Evolutionary conservation across 2,888 invertebrate genomes (phyloP).

Genomic region (Andrena camellia): DNA sequence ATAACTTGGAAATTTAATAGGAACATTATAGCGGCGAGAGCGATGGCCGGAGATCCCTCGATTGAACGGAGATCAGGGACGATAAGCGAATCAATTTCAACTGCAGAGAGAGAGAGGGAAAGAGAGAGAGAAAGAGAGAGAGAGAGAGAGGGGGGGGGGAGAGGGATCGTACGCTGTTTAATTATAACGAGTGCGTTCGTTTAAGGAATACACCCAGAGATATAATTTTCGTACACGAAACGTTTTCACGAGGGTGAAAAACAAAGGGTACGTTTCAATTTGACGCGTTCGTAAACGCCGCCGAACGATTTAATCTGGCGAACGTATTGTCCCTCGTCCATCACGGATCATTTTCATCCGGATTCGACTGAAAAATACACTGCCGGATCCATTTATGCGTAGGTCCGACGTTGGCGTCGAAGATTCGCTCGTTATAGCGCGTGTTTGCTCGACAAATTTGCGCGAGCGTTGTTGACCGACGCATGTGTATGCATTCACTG

Average conservation of each 20-base stretch:
- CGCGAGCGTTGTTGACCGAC: conserved; percentile 47
- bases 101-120: neutral
- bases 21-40: conserved; percentile 32
- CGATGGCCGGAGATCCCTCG: conserved; percentile 20
- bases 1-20: conserved; percentile 51
- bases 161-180: conserved; percentile 4
- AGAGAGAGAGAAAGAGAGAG: neutral
- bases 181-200: neutral
- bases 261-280: conserved; percentile 26
- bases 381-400: conserved; percentile 50
- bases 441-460: conserved; percentile 53
- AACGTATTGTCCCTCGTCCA: conserved; percentile 56
- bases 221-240: neutral
- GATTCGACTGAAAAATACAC: conserved; percentile 53
- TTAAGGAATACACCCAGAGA: neutral
- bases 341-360: conserved; percentile 63
- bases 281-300: neutral
- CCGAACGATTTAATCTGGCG: conserved; percentile 60
- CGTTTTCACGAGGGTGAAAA: neutral
- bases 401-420: conserved; percentile 35
- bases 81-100: conserved; percentile 39
- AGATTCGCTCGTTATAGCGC: conserved; percentile 45
- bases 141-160: no score
- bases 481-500: neutral
- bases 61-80: conserved; percentile 26